Percentiles rank a stretch among this genome's conserved stretches.
Conservation (phyloP, 1,140 invertebrate species). For the Neodiprion virginianus region DNA sequence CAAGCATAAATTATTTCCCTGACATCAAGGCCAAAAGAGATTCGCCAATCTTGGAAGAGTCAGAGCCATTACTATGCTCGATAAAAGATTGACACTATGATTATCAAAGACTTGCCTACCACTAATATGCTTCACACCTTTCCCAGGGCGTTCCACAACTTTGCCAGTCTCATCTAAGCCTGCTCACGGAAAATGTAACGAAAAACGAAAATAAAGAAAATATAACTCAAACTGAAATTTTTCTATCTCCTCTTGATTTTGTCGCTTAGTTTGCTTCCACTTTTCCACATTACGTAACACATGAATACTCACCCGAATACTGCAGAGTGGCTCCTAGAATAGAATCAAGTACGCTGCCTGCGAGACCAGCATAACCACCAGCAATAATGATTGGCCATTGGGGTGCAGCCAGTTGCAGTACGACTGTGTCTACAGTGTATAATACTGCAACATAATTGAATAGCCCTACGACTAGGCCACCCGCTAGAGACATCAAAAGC, state of each 20-base stretch:
- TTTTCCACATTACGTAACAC: conserved; percentile 16
- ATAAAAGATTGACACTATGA: conserved; percentile 88
- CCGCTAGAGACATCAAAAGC: conserved; percentile 74
- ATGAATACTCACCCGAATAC: conserved; percentile 74
- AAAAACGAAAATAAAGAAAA: not conserved
- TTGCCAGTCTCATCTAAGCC: conserved; percentile 74
- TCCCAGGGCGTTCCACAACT: conserved; percentile 78
- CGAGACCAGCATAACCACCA: conserved; percentile 74
- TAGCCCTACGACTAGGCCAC: conserved; percentile 78
- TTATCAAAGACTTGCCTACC: conserved; percentile 85
- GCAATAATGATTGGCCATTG: conserved; percentile 84
- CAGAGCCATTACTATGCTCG: conserved; percentile 78
- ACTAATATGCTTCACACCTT: conserved; percentile 77
- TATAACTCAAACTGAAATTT: conserved; percentile 12
- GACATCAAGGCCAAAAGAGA: conserved; percentile 65
- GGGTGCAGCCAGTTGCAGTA: conserved; percentile 69
- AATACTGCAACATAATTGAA: conserved; percentile 74
- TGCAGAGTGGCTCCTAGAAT: conserved; percentile 84
- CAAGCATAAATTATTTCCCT: too few species aligned
- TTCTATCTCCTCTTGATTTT: not conserved
- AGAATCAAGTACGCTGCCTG: conserved; percentile 86
- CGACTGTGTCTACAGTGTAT: conserved; percentile 67
- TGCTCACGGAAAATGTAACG: conserved; percentile 42
- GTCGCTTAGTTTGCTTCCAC: not conserved
- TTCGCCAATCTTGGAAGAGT: conserved; percentile 76